Evolutionary conservation across 2,888 invertebrate species (phyloP).

Genomic region (Hyposoter dolosus): DNA sequence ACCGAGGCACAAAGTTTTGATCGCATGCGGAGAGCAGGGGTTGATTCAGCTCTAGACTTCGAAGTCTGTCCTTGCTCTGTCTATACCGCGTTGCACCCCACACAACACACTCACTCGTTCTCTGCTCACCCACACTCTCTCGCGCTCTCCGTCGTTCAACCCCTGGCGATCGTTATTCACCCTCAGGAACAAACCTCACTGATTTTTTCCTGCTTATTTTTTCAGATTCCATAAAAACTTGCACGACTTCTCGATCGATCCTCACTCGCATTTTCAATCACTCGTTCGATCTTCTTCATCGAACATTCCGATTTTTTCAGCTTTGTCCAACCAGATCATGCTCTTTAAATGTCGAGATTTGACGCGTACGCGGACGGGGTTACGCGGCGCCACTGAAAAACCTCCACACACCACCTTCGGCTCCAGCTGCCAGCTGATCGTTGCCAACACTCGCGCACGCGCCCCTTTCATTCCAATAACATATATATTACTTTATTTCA

Average conservation of each 20-base stretch:
- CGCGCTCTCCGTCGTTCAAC: slow-evolving; percentile 22
- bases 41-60: slow-evolving; percentile 35
- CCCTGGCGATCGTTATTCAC: slow-evolving; percentile 67
- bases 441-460: slow-evolving; percentile 82
- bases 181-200: slow-evolving; percentile 48
- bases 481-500: slow-evolving; percentile 14
- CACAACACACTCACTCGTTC: slow-evolving; percentile 18
- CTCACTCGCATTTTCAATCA: background rate
- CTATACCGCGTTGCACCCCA: slow-evolving; percentile 56
- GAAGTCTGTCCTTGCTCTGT: slow-evolving; percentile 26
- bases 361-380: slow-evolving; percentile 70
- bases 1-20: slow-evolving; percentile 7
- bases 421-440: slow-evolving; percentile 82
- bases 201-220: background rate
- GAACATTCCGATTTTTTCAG: background rate
- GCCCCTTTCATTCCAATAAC: slow-evolving; percentile 67
- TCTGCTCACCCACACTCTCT: slow-evolving; percentile 23
- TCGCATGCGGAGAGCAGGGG: slow-evolving; percentile 16
- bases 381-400: slow-evolving; percentile 75
- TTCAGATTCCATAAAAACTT: slow-evolving; percentile 1
- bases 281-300: background rate
- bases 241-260: background rate
- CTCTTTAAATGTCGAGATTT: slow-evolving; percentile 30
- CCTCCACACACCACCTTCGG: slow-evolving; percentile 67
- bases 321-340: background rate